phyloP scores from a whole-genome alignment of 1,140 invertebrate species.

The Megalonaias nervosa region DNA sequence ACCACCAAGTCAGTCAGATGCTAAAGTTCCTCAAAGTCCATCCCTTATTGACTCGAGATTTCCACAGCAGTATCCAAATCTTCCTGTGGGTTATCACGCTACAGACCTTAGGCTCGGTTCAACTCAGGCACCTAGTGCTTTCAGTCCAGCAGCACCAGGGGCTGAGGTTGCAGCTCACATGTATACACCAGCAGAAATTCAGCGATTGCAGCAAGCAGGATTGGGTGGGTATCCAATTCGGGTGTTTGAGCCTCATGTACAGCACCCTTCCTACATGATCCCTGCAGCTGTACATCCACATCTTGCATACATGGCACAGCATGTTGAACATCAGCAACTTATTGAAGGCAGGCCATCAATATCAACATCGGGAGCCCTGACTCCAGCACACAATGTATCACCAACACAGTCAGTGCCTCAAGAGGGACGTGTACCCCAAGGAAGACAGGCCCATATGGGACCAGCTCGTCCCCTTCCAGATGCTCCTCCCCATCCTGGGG shows the following conservation, averaged over 20 bases:
- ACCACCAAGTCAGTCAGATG: constrained; percentile 29
- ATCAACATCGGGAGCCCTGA: constrained; percentile 20
- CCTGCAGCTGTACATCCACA: constrained; percentile 22
- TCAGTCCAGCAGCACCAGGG: constrained; percentile 38
- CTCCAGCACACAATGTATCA: constrained; percentile 25
- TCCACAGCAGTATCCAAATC: constrained; percentile 33
- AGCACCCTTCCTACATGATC: constrained; percentile 22
- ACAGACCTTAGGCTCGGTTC: constrained; percentile 35
- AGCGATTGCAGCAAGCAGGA: constrained; percentile 35
- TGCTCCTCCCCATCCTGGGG: constrained; percentile 35
- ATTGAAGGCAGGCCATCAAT: constrained; percentile 36
- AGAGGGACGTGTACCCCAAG: constrained; percentile 6
- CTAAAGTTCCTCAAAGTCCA: constrained; percentile 30
- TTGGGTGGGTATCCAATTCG: constrained; percentile 38
- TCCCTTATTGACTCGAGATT: constrained; percentile 28
- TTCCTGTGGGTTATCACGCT: constrained; percentile 24
- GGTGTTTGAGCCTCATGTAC: constrained; percentile 38
- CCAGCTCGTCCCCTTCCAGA: not conserved
- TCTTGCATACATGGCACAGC: constrained; percentile 22
- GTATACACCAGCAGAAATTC: constrained; percentile 41
- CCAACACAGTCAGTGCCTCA: constrained; percentile 17
- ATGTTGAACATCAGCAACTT: constrained; percentile 37
- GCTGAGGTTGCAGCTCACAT: constrained; percentile 38
- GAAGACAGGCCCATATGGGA: not conserved
- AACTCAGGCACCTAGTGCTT: constrained; percentile 40